phyloP scores from a whole-genome alignment of 2,797 vertebrate genomes.

The Eulemur albifrons region DNA sequence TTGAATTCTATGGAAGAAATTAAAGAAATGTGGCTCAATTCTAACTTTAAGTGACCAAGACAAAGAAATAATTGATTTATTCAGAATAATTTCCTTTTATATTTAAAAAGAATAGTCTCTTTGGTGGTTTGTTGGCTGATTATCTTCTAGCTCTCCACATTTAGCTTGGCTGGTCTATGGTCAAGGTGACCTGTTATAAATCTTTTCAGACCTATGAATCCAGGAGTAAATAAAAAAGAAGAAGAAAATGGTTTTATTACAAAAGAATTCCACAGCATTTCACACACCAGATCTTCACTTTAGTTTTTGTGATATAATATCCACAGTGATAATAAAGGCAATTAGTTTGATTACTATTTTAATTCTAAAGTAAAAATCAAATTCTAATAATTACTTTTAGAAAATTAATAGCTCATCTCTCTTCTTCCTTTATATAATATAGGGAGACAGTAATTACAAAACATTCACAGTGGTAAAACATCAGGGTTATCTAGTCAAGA shows the following conservation, averaged over 20 bases:
- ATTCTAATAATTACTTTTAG: not conserved
- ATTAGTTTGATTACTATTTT: not conserved
- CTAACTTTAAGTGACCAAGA: not conserved
- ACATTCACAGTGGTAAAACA: not conserved
- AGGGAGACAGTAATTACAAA: not conserved
- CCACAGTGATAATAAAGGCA: not conserved
- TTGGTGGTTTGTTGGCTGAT: not conserved
- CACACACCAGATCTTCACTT: not conserved
- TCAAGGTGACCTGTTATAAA: constrained; percentile 31
- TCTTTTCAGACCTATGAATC: not conserved
- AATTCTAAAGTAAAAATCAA: constrained; percentile 13
- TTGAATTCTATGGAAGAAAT: not conserved
- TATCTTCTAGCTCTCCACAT: not conserved
- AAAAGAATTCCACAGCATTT: not conserved
- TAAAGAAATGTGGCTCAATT: not conserved
- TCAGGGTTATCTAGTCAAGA: not conserved
- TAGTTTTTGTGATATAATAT: not conserved
- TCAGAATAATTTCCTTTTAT: constrained; percentile 21
- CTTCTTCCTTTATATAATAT: not conserved
- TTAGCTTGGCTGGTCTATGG: not conserved
- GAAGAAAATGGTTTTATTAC: not conserved
- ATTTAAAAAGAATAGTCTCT: not conserved
- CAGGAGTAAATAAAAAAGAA: not conserved
- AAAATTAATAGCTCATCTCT: not conserved
- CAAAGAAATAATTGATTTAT: constrained; percentile 35